These are phyloP conservation scores for Protomyctophum bolini DNA, from an alignment of 2,113 vertebrate genomes.

Conservation along the genomic window DNA sequence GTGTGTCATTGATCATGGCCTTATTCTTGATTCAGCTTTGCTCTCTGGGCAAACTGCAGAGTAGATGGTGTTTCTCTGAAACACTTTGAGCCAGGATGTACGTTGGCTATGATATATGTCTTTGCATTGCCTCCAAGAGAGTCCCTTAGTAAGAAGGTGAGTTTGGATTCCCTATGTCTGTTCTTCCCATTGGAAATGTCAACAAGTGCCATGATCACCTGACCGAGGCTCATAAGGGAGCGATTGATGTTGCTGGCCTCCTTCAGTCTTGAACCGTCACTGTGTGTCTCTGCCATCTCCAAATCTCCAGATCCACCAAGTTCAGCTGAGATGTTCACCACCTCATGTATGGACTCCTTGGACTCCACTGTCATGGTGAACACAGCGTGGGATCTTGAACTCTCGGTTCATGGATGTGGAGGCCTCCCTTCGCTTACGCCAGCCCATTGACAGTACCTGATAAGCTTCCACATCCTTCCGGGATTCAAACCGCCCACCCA, in stretches of 20 bases:
- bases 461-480: constrained; percentile 90
- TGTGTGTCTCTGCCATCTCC: constrained; percentile 92
- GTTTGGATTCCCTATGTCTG: constrained; percentile 93
- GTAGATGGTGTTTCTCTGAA: constrained; percentile 96
- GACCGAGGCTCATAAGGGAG: constrained; percentile 92
- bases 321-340: constrained; percentile 94
- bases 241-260: constrained; percentile 97
- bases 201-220: constrained; percentile 94
- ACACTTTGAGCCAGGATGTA: constrained; percentile 94
- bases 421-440: constrained; percentile 93
- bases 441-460: constrained; percentile 92
- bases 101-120: constrained; percentile 94
- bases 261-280: constrained; percentile 90
- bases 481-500: too few relatives aligned
- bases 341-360: constrained; percentile 86
- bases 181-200: constrained; percentile 93
- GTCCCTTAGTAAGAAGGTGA: constrained; percentile 93
- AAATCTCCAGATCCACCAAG: constrained; percentile 94
- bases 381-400: constrained; percentile 94
- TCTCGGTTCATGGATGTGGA: constrained; percentile 98
- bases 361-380: constrained; percentile 94
- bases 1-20: constrained; percentile 94
- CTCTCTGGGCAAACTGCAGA: constrained; percentile 96
- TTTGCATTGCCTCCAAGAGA: constrained; percentile 96
- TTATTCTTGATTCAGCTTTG: constrained; percentile 97